Percentiles rank a stretch among this genome's conserved stretches.
Conservation (phyloP, 23 tunicate genomes). For the Botrylloides violaceus region DNA sequence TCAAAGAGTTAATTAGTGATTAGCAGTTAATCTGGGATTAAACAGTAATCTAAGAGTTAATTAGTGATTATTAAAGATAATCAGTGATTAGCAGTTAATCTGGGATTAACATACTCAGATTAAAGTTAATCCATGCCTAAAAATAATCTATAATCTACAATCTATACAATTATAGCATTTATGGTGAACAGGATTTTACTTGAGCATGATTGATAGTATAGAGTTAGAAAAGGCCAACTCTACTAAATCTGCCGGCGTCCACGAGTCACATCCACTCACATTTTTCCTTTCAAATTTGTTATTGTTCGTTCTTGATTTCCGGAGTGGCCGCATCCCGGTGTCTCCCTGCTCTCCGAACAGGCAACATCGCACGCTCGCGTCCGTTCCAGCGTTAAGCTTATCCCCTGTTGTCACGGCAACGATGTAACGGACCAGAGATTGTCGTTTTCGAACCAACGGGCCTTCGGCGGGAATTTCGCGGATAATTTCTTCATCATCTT, state of each 20-base stretch:
- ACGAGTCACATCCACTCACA: constrained; percentile 38
- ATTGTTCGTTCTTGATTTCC: constrained; percentile 44
- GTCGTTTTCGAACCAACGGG: constrained; percentile 53
- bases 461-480: constrained; percentile 96
- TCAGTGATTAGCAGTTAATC: no score
- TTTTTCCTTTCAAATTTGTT: constrained; percentile 70
- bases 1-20: not conserved
- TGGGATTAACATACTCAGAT: no score
- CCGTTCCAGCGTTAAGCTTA: constrained; percentile 73
- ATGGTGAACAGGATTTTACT: no score
- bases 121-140: no score
- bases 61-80: no score
- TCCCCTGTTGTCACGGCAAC: constrained; percentile 86
- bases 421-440: constrained; percentile 62
- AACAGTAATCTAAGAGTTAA: no score
- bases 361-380: constrained; percentile 87
- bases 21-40: no score
- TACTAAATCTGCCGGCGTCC: no score
- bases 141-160: no score
- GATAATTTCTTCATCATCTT: constrained; percentile 84
- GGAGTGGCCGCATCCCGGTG: constrained; percentile 84
- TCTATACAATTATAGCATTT: no score
- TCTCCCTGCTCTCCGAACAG: constrained; percentile 92
- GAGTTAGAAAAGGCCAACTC: no score
- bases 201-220: no score